Evolutionary conservation across 2,888 invertebrate genomes (phyloP).

Genomic region (Glyphotaelius pellucidus): DNA sequence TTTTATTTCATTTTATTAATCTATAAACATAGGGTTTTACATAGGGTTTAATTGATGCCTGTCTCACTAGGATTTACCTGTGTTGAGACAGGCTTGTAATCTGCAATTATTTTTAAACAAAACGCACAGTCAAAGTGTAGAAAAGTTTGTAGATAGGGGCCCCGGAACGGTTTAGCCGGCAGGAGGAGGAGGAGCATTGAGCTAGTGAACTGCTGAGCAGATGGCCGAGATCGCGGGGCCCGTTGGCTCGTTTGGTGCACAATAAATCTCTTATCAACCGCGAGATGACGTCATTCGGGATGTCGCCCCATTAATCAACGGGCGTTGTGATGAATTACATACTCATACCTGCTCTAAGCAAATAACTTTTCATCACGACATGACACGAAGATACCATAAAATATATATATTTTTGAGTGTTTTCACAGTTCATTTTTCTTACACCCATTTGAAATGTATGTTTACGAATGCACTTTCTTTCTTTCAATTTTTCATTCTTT

Average conservation of each 20-base stretch:
- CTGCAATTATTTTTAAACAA: background rate
- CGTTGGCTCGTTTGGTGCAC: background rate
- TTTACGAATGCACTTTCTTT: too few species aligned
- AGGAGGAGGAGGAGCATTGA: background rate
- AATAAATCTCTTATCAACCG: slow-evolving; percentile 24
- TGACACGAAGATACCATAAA: too few species aligned
- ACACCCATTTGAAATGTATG: too few species aligned
- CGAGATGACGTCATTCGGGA: slow-evolving; percentile 37
- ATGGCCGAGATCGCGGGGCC: slow-evolving; percentile 7
- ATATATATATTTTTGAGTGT: background rate
- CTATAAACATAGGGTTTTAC: too few species aligned
- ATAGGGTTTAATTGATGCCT: too few species aligned
- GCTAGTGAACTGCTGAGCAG: background rate
- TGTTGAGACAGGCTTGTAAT: too few species aligned
- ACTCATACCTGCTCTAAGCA: background rate
- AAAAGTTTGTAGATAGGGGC: background rate
- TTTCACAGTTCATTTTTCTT: background rate
- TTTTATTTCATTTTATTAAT: too few species aligned
- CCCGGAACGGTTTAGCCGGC: background rate
- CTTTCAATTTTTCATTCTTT: too few species aligned
- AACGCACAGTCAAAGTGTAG: background rate
- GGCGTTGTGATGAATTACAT: slow-evolving; percentile 5
- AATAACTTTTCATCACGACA: background rate
- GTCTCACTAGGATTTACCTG: too few species aligned
- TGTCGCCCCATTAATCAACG: background rate